Evolutionary conservation across 2,888 invertebrate species (phyloP).

Genomic region (Rhynchonema sp.): DNA sequence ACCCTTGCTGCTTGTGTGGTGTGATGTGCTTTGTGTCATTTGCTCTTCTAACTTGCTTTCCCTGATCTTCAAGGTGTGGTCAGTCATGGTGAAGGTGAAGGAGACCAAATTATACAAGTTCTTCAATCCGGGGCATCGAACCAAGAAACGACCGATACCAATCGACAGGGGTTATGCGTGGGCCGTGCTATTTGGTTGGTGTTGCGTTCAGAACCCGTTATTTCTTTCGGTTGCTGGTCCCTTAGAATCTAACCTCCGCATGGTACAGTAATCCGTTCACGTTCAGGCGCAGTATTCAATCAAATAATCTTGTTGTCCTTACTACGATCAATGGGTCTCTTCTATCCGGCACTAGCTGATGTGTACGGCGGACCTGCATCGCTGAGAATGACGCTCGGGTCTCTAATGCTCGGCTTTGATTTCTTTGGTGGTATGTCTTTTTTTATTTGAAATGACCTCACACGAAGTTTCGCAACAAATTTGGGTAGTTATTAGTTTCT

Average conservation of each 20-base stretch:
- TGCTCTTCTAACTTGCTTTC: too few species aligned
- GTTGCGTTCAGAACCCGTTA: too few species aligned
- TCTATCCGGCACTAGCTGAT: background rate
- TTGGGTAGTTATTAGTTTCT: too few species aligned
- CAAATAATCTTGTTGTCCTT: background rate
- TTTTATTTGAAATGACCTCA: too few species aligned
- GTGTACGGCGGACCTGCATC: background rate
- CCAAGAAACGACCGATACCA: background rate
- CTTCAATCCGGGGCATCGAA: background rate
- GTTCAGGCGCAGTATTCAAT: background rate
- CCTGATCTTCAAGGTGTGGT: too few species aligned
- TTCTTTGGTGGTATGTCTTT: background rate
- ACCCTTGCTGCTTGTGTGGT: too few species aligned
- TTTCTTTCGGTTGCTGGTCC: too few species aligned
- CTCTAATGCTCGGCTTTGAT: background rate
- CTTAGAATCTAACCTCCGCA: background rate
- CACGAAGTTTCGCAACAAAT: background rate
- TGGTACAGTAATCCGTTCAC: background rate
- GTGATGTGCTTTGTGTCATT: too few species aligned
- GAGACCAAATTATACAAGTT: too few species aligned
- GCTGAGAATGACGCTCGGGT: background rate
- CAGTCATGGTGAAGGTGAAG: too few species aligned
- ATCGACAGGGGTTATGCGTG: background rate
- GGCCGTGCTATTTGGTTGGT: background rate
- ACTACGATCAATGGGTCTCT: background rate